These are phyloP conservation scores for Caenorhabditis sp. DNA, from an alignment of 2,888 invertebrate genomes.

Conservation along the genomic window DNA sequence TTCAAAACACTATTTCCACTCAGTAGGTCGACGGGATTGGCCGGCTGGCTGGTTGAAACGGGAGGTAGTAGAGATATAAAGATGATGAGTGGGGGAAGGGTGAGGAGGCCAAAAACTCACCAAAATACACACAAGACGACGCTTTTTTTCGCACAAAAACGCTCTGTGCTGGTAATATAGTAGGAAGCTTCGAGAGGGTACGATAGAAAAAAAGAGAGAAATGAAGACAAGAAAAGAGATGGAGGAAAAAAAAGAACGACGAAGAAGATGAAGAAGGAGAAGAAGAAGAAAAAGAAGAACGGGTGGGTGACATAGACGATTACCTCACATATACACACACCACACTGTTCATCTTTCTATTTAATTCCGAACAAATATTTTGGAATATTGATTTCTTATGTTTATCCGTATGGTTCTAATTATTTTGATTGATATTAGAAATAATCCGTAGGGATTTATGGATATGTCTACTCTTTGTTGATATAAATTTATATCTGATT, in stretches of 20 bases:
- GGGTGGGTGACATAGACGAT: constrained; percentile 10
- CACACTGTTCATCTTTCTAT: constrained; percentile 8
- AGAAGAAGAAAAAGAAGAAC: neutral
- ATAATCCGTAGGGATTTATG: no score
- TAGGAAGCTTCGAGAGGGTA: constrained; percentile 10
- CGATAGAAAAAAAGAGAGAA: constrained; percentile 11
- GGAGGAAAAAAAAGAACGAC: constrained; percentile 6
- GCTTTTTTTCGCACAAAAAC: neutral
- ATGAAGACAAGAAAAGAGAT: constrained; percentile 12
- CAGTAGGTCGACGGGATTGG: neutral
- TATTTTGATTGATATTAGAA: no score
- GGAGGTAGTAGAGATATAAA: neutral
- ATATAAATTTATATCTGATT: no score
- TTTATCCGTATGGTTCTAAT: neutral
- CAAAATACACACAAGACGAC: constrained; percentile 13
- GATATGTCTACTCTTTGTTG: no score
- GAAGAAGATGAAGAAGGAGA: constrained; percentile 3
- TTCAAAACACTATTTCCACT: neutral
- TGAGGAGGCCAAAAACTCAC: constrained; percentile 1
- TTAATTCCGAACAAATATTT: neutral
- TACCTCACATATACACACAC: constrained; percentile 3
- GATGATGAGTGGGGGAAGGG: neutral
- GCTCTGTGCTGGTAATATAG: constrained; percentile 12
- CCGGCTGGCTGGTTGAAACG: neutral
- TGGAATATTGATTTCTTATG: constrained; percentile 2